Conservation (phyloP, 1,140 invertebrate genomes). For the Vollenhovia emeryi region DNA sequence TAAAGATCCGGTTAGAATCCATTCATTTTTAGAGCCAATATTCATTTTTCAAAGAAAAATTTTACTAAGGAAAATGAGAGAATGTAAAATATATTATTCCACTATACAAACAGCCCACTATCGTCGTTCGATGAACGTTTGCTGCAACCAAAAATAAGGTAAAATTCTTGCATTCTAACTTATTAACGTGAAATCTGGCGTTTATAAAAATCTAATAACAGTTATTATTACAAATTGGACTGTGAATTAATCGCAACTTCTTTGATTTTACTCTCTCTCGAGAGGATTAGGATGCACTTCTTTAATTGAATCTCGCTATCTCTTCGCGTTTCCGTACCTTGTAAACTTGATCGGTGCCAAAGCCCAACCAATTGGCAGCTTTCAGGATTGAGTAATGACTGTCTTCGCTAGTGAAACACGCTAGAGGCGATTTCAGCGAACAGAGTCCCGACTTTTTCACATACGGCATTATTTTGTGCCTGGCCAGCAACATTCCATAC, state of each 20-base stretch:
- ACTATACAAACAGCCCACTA: background rate
- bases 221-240: background rate
- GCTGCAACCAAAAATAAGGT: background rate
- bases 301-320: background rate
- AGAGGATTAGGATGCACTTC: too few species aligned
- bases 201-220: background rate
- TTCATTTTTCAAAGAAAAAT: too few species aligned
- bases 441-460: conserved; percentile 90
- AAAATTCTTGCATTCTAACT: background rate
- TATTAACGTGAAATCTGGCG: background rate
- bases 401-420: conserved; percentile 92
- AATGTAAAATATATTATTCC: background rate
- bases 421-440: conserved; percentile 86
- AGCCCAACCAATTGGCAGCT: conserved; percentile 91
- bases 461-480: conserved; percentile 90
- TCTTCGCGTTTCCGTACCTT: conserved; percentile 69
- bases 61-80: background rate
- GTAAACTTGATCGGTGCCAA: conserved; percentile 89
- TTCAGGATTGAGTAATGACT: conserved; percentile 96
- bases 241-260: background rate
- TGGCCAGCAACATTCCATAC: conserved; percentile 92
- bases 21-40: background rate
- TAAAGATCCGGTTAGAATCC: background rate
- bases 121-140: background rate
- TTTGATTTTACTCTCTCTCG: too few species aligned